These are phyloP conservation scores for Microcebus ravelobensis DNA, from an alignment of 2,113 vertebrate species.

Conservation along the genomic window DNA sequence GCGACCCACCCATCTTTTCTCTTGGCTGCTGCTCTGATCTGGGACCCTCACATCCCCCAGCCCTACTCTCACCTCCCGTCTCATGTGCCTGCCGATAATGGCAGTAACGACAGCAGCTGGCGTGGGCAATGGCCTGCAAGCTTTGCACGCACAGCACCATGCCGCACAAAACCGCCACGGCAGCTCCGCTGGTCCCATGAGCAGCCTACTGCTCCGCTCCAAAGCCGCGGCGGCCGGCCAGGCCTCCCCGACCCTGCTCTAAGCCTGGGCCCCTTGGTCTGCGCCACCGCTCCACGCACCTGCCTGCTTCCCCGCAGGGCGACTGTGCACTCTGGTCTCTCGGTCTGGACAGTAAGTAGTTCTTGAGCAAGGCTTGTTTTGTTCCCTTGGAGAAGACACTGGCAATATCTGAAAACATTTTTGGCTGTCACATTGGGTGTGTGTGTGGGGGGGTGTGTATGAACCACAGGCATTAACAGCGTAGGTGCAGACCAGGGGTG, in stretches of 20 bases:
- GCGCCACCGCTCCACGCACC: too few relatives aligned
- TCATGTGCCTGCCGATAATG: fast-evolving
- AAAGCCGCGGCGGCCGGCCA: not conserved
- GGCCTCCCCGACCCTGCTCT: fast-evolving
- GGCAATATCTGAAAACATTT: not conserved
- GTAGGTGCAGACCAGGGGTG: not conserved
- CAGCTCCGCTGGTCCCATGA: fast-evolving
- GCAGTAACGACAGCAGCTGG: fast-evolving
- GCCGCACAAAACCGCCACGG: fast-evolving
- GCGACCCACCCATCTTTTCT: not conserved
- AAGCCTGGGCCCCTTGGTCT: not conserved
- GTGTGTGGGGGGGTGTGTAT: too few relatives aligned
- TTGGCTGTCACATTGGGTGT: not conserved
- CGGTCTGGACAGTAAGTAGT: not conserved
- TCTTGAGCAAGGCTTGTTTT: not conserved
- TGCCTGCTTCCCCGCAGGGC: fast-evolving
- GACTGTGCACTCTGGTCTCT: too few relatives aligned
- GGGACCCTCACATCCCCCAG: too few relatives aligned
- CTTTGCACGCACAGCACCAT: fast-evolving
- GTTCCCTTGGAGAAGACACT: fast-evolving
- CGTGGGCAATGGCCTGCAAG: fast-evolving
- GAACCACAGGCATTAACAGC: too few relatives aligned
- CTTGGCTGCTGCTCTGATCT: not conserved
- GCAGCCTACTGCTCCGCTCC: not conserved
- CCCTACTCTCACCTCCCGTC: not conserved